These are phyloP conservation scores for Tolmerus cingulatus DNA, from an alignment of 2,888 invertebrate species.

Conservation along the genomic window DNA sequence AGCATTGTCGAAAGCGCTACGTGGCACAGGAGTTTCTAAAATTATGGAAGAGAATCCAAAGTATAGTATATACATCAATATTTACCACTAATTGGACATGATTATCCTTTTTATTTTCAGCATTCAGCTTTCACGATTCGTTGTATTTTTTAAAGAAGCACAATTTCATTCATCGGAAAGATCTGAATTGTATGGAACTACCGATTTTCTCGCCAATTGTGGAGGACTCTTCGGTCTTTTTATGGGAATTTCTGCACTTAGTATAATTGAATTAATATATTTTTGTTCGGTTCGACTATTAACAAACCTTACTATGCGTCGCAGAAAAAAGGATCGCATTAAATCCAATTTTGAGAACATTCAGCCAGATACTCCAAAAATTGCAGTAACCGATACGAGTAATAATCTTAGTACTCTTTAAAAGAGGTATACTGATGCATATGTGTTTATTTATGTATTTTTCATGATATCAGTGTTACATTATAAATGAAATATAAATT, in stretches of 20 bases:
- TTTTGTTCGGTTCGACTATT: slow-evolving; percentile 49
- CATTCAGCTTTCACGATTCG: slow-evolving; percentile 68
- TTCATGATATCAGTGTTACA: neutral
- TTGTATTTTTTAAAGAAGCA: slow-evolving; percentile 68
- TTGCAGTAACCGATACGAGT: neutral
- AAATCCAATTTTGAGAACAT: neutral
- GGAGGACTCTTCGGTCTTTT: slow-evolving; percentile 65
- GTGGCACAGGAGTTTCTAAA: slow-evolving; percentile 54
- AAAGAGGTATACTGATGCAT: neutral
- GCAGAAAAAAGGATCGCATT: neutral
- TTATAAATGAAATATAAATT: too few relatives aligned
- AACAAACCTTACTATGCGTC: slow-evolving; percentile 22
- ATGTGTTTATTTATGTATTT: neutral
- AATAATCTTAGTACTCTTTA: neutral
- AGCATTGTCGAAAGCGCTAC: slow-evolving; percentile 67
- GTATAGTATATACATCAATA: slow-evolving; percentile 27
- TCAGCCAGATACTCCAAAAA: neutral
- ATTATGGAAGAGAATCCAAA: slow-evolving; percentile 56
- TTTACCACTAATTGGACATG: neutral
- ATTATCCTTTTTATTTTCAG: slow-evolving; percentile 58
- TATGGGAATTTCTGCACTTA: slow-evolving; percentile 64
- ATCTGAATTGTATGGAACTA: slow-evolving; percentile 63
- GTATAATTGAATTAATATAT: slow-evolving; percentile 63
- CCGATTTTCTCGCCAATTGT: slow-evolving; percentile 64
- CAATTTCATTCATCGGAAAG: slow-evolving; percentile 64